Evolutionary conservation across 2,888 invertebrate genomes (phyloP), one percentile per base, ranked within the genome.

Genomic region (Synanthedon myopaeformis): DNA sequence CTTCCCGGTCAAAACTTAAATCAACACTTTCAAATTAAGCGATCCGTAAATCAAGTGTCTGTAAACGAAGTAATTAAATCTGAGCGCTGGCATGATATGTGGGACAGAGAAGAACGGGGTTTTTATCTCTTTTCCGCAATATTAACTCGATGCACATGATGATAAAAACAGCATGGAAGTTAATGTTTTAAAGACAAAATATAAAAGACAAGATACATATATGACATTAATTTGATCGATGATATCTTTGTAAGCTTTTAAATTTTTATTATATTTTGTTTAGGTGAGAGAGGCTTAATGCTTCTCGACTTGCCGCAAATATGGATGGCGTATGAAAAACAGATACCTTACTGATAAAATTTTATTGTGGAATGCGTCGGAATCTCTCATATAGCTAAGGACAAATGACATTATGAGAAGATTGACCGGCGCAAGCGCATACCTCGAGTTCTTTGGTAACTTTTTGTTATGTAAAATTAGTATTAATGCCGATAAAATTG

Each of bases 21-120:
- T 80, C 79, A 80, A 76, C 78, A 75, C 75, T 72, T 74, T 75
- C 71, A 75, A 72, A 77, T 78, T 77, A 78, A 77, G 66, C 64
- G 69, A 68, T 66, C 65, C 70, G 70, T 81, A 80, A 81, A 79
- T 82, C 74, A 78, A 69, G 63, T 65, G 69, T 69, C 69, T 68
- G 70, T 65, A 70, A 74, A 70, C 70, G 66, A 66, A 70, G 78
- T 79, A 81, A 83, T 83, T 82, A 82, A 82, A 79, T 72, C 63
- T 65, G 55, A 55, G 53, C 55, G 65, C 71, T 68, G 63, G 52
- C 67, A 68, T 64, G 67, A 66, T 61, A 56, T 59, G 57, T 57
- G 56, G 57, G 56, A 56, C 56, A 57, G 63, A 62, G 61, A 67
- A 51, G 12, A 19, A n/a, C 28, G 5, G 14, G 19, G 12, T 12